Percentiles rank a stretch among this genome's conserved stretches.
Conservation (phyloP, 2,113 vertebrate species). For the Labrus mixtus region DNA sequence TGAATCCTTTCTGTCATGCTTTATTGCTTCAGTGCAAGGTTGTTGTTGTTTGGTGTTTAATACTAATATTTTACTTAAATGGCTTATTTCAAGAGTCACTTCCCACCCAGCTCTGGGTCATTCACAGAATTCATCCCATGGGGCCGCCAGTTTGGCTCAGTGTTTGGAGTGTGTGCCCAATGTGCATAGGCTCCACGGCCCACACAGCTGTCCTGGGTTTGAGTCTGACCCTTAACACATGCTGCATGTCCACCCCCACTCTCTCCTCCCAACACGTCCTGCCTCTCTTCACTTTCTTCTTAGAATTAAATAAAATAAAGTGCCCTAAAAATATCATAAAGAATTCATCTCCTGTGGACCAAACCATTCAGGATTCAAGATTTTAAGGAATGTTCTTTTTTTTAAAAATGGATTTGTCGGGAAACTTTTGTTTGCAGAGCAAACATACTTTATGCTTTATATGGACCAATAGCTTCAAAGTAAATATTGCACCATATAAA, state of each 20-base stretch:
- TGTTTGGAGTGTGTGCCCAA: no score
- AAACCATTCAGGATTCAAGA: conserved; percentile 40
- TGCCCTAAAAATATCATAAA: not conserved
- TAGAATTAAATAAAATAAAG: no score
- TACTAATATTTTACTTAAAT: conserved; percentile 40
- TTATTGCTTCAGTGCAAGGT: conserved; percentile 61
- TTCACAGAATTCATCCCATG: conserved; percentile 48
- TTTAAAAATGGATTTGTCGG: not conserved
- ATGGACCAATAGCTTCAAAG: no score
- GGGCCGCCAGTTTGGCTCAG: no score
- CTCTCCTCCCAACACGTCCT: no score
- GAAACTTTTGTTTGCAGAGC: not conserved
- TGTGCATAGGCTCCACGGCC: no score
- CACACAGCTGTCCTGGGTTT: no score
- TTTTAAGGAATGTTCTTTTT: conserved; percentile 35
- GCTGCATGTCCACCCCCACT: no score
- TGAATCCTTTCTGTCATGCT: conserved; percentile 35
- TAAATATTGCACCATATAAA: no score
- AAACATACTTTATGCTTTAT: no score
- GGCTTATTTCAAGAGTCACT: conserved; percentile 55
- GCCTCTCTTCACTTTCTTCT: no score
- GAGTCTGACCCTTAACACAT: no score
- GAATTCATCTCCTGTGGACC: conserved; percentile 24
- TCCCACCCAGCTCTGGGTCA: conserved; percentile 44
- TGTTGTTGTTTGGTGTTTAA: conserved; percentile 56